A percentile compares a stretch with the other conserved stretches of the same genome.
Evolutionary conservation across 2,888 invertebrate species (phyloP).

Genomic region (Petrolisthes cinctipes): DNA sequence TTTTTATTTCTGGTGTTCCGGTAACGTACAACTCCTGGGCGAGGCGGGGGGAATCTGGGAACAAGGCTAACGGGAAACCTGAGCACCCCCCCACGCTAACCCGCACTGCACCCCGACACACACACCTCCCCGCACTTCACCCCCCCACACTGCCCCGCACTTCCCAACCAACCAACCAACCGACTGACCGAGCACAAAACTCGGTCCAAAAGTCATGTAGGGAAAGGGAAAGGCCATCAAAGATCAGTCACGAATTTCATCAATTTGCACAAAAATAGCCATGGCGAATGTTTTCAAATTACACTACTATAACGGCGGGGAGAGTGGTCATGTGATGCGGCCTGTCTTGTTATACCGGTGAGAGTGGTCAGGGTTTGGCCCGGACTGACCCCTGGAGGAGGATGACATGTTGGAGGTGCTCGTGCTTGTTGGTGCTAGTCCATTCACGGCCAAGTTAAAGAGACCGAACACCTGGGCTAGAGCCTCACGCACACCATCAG

Average conservation of each 20-base stretch:
- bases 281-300: background rate
- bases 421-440: constrained; percentile 10
- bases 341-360: constrained; percentile 54
- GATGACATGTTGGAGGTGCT: constrained; percentile 4
- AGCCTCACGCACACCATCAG: constrained; percentile 53
- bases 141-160: background rate
- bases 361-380: constrained; percentile 38
- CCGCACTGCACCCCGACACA: background rate
- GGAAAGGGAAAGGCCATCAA: constrained; percentile 32
- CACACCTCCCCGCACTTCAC: constrained; percentile 15
- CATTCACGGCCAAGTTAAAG: constrained; percentile 48
- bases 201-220: background rate
- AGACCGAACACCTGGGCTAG: constrained; percentile 41
- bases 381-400: constrained; percentile 21
- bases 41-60: constrained; percentile 33
- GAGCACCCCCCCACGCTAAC: constrained; percentile 29
- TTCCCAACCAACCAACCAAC: background rate
- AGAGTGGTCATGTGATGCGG: constrained; percentile 53
- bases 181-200: no score
- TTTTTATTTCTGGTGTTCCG: no score
- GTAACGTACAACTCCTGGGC: constrained; percentile 13
- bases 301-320: constrained; percentile 35
- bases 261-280: constrained; percentile 8
- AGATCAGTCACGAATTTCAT: background rate
- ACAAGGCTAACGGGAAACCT: constrained; percentile 44